phyloP scores from a whole-genome alignment of 2,797 vertebrate species.

The Phalloptychus januarius region DNA sequence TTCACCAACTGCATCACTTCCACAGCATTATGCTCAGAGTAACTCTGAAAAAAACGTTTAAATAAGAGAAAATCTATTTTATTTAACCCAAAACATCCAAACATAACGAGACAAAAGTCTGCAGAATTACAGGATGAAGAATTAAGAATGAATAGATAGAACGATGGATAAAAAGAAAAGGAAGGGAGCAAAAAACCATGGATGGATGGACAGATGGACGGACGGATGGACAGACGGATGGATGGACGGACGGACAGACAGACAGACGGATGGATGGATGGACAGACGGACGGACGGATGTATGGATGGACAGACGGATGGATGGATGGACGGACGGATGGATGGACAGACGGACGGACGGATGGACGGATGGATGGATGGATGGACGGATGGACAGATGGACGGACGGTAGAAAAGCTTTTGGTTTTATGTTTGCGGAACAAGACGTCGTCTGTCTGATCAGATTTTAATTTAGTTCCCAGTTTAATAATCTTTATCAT shows the following conservation, averaged over 20 bases:
- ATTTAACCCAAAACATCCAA: neutral
- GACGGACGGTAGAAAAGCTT: neutral
- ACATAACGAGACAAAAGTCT: neutral
- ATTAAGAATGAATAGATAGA: too few relatives aligned
- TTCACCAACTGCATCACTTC: neutral
- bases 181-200: neutral
- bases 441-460: neutral
- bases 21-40: neutral
- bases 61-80: neutral
- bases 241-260: too few relatives aligned
- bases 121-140: neutral
- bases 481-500: neutral
- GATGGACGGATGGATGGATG: neutral
- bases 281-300: neutral
- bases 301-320: neutral
- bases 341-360: too few relatives aligned
- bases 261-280: neutral
- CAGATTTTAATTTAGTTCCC: neutral
- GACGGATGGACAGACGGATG: neutral
- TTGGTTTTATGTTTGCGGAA: neutral
- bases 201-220: neutral
- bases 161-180: neutral
- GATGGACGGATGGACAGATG: neutral
- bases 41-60: neutral
- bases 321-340: neutral